Percentiles rank a stretch among this genome's conserved stretches.
phyloP scores from a whole-genome alignment of 1,140 invertebrate genomes.

The Dendrolimus kikuchii region DNA sequence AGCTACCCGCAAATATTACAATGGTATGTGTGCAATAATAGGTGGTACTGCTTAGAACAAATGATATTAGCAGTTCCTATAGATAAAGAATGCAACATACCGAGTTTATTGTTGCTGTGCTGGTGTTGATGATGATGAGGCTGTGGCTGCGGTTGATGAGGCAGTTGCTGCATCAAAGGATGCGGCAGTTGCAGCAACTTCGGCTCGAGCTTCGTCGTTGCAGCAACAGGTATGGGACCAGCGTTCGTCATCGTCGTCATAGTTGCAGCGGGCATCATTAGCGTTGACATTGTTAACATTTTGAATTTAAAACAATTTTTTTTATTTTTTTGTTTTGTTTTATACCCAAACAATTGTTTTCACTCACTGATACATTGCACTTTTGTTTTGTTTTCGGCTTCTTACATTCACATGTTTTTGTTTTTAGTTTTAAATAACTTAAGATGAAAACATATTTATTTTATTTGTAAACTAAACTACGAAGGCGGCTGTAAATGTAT shows the following conservation, averaged over 20 bases:
- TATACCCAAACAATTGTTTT: no score
- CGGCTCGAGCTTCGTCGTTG: conserved; percentile 72
- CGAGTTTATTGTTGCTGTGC: conserved; percentile 57
- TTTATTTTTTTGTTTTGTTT: background rate
- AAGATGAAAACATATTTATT: no score
- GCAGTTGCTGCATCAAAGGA: conserved; percentile 57
- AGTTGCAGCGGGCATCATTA: conserved; percentile 77
- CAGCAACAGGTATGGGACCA: conserved; percentile 74
- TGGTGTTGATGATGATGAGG: conserved; percentile 58
- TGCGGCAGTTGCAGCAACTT: conserved; percentile 63
- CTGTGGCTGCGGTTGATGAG: conserved; percentile 40
- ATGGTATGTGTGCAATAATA: no score
- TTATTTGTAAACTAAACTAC: no score
- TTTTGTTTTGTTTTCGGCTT: no score
- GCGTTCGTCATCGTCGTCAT: conserved; percentile 76
- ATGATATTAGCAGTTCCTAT: no score
- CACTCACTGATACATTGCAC: no score
- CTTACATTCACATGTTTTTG: no score
- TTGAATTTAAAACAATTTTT: conserved; percentile 15
- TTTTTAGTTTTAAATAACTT: no score
- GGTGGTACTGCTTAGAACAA: no score
- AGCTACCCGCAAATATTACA: no score
- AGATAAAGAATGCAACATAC: conserved; percentile 27
- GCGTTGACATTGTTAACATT: conserved; percentile 77
- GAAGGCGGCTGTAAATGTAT: no score